Evolutionary conservation across 2,113 vertebrate species (phyloP).

Genomic region (Anguilla rostrata): DNA sequence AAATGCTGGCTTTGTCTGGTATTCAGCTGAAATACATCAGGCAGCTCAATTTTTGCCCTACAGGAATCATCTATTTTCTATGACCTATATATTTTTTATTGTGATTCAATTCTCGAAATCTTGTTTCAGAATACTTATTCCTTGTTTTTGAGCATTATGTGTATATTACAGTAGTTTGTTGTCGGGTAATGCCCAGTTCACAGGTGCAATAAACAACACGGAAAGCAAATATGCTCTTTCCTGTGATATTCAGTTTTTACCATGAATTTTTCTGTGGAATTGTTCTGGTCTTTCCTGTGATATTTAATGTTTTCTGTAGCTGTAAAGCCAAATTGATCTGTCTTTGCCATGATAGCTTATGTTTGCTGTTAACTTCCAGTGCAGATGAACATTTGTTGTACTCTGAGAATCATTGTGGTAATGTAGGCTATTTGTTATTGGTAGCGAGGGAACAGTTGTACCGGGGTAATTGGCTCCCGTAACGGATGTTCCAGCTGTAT

Average conservation of each 20-base stretch:
- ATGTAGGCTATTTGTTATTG: not conserved
- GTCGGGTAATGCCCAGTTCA: not conserved
- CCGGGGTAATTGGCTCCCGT: not conserved
- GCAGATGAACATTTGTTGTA: not conserved
- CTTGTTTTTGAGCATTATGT: not conserved
- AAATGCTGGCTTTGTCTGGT: not conserved
- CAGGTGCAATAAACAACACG: too few relatives aligned
- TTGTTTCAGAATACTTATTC: not conserved
- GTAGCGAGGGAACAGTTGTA: not conserved
- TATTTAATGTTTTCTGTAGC: too few relatives aligned
- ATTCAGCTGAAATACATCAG: not conserved
- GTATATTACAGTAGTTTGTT: not conserved
- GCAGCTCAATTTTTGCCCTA: not conserved
- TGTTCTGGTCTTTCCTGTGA: too few relatives aligned
- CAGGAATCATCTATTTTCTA: not conserved
- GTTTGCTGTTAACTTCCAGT: too few relatives aligned
- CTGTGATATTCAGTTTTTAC: not conserved
- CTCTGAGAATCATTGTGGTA: not conserved
- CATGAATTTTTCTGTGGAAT: too few relatives aligned
- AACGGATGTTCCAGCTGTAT: not conserved
- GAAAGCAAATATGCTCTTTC: not conserved
- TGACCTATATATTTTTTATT: not conserved
- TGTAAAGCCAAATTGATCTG: too few relatives aligned
- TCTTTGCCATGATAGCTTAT: not conserved
- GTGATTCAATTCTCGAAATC: not conserved